Conservation (phyloP, 2,113 vertebrate genomes). For the Sciurus niger region DNA sequence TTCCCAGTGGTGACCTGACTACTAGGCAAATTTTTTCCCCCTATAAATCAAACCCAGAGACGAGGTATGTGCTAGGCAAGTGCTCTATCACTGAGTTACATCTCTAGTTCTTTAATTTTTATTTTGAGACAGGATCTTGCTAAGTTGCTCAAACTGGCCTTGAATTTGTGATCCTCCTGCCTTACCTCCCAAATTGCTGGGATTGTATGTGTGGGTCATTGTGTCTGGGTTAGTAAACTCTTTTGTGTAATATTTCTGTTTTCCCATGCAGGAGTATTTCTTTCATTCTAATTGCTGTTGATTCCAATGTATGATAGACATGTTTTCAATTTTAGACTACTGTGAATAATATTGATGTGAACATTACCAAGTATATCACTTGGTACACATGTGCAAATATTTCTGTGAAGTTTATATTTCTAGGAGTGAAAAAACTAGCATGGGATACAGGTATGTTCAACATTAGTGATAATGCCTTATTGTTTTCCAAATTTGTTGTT, state of each 20-base stretch:
- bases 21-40: too few species aligned
- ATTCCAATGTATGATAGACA: background rate
- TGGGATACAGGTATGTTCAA: background rate
- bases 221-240: background rate
- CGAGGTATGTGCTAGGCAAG: too few species aligned
- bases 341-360: background rate
- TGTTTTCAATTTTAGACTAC: slow-evolving; percentile 22
- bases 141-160: too few species aligned
- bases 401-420: background rate
- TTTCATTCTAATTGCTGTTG: background rate
- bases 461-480: background rate
- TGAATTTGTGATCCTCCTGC: too few species aligned
- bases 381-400: background rate
- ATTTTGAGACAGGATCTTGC: too few species aligned
- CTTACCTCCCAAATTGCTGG: too few species aligned
- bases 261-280: background rate
- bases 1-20: background rate
- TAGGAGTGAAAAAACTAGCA: slow-evolving; percentile 17
- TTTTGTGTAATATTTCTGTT: background rate
- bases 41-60: too few species aligned
- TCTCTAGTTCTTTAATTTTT: too few species aligned
- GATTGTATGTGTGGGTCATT: background rate
- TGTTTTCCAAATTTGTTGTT: background rate
- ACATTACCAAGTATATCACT: background rate
- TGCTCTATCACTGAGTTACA: too few species aligned